A percentile compares a stretch with the other conserved stretches of the same genome.
These are phyloP conservation scores for Entomobrya proxima DNA, from an alignment of 2,888 invertebrate species.

Conservation along the genomic window DNA sequence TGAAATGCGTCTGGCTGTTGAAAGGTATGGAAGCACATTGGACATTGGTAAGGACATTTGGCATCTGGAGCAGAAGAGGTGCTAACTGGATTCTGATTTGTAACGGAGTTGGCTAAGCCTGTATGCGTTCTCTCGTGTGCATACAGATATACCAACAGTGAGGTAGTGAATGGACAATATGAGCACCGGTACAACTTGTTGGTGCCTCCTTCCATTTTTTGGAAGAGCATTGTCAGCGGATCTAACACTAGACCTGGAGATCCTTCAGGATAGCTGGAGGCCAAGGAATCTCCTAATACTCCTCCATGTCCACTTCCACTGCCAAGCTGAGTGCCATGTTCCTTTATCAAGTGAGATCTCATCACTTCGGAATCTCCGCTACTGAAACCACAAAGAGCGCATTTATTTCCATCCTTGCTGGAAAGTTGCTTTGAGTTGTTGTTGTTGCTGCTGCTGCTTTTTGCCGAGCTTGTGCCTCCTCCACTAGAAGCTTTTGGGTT, in stretches of 20 bases:
- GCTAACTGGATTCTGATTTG: conserved; percentile 44
- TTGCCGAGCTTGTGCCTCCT: conserved; percentile 37
- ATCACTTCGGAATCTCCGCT: conserved; percentile 76
- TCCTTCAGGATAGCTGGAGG: conserved; percentile 46
- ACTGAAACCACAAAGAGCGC: conserved; percentile 77
- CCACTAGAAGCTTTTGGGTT: conserved; percentile 20
- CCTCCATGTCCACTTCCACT: conserved; percentile 40
- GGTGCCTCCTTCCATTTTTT: conserved; percentile 75
- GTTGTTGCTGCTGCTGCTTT: not conserved
- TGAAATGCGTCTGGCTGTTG: conserved; percentile 81
- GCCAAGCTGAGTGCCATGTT: conserved; percentile 77
- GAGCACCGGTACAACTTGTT: conserved; percentile 91
- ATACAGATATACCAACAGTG: conserved; percentile 92
- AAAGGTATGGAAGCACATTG: conserved; percentile 81
- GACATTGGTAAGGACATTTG: conserved; percentile 79
- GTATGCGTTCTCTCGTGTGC: conserved; percentile 93
- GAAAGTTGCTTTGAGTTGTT: conserved; percentile 1
- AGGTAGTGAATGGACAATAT: conserved; percentile 92
- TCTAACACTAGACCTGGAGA: conserved; percentile 70
- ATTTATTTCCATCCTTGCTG: conserved; percentile 76
- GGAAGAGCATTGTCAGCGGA: conserved; percentile 74
- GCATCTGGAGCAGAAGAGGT: conserved; percentile 35
- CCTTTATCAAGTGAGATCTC: conserved; percentile 79
- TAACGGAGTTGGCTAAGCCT: conserved; percentile 76
- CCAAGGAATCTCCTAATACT: conserved; percentile 41